A percentile compares a stretch with the other conserved stretches of the same genome.
Conservation (phyloP, 2,797 vertebrate species). For the Malurus leucopterus region DNA sequence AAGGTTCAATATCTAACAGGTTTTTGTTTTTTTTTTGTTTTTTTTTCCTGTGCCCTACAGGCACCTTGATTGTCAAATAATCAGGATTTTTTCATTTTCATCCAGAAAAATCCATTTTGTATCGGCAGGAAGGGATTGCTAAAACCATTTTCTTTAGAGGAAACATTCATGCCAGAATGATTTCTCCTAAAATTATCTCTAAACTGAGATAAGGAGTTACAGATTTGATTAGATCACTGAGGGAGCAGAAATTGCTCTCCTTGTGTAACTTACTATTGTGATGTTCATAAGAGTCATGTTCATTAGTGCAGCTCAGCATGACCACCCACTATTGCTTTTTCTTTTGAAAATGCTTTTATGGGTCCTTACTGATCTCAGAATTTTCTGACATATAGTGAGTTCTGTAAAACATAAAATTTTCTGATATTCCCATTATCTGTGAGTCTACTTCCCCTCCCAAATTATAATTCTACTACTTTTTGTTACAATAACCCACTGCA, state of each 20-base stretch:
- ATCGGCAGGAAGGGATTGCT: no score
- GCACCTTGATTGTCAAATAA: no score
- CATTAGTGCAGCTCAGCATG: not conserved
- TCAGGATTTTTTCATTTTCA: no score
- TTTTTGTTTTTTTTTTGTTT: no score
- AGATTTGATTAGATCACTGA: not conserved
- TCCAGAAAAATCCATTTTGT: no score
- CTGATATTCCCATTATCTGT: not conserved
- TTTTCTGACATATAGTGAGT: not conserved
- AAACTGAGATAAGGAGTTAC: not conserved
- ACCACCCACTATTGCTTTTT: not conserved
- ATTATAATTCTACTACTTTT: not conserved
- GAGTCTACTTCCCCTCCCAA: accelerated
- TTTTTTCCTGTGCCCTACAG: no score
- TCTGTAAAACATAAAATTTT: not conserved
- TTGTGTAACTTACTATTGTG: not conserved
- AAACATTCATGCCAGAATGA: no score
- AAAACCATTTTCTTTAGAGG: no score
- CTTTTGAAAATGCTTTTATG: not conserved
- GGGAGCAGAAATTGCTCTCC: not conserved
- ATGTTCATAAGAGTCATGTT: not conserved
- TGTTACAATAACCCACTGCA: not conserved
- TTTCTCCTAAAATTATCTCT: no score
- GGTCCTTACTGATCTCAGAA: not conserved
- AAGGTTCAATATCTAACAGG: no score